phyloP scores from a whole-genome alignment of 2,888 invertebrate species.

The Sturmia bella region DNA sequence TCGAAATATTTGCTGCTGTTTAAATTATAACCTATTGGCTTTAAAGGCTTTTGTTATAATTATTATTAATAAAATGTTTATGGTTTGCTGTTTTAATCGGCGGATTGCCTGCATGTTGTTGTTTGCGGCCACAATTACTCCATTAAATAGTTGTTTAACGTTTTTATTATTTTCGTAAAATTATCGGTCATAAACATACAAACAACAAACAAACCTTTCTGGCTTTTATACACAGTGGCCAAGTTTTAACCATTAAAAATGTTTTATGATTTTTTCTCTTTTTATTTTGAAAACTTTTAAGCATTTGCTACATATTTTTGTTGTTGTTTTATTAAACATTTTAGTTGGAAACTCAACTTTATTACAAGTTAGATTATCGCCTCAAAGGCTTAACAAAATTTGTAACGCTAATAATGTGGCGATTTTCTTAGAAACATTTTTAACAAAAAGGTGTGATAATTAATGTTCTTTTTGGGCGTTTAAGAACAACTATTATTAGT shows the following conservation, averaged over 20 bases:
- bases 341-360: slow-evolving; percentile 60
- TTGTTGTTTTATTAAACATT: slow-evolving; percentile 6
- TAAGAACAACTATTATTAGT: slow-evolving; percentile 11
- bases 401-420: slow-evolving; percentile 51
- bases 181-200: slow-evolving; percentile 47
- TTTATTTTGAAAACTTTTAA: neutral
- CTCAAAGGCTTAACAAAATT: slow-evolving; percentile 56
- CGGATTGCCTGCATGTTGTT: slow-evolving; percentile 16
- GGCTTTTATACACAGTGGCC: slow-evolving; percentile 26
- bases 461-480: slow-evolving; percentile 58
- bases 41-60: slow-evolving; percentile 33
- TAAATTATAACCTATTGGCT: slow-evolving; percentile 18
- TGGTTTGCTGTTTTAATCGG: slow-evolving; percentile 16
- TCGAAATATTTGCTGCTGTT: slow-evolving; percentile 25
- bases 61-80: slow-evolving; percentile 38
- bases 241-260: slow-evolving; percentile 24
- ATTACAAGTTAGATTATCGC: slow-evolving; percentile 54
- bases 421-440: slow-evolving; percentile 19
- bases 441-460: slow-evolving; percentile 63
- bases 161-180: slow-evolving; percentile 53
- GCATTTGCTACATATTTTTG: slow-evolving; percentile 6
- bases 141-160: slow-evolving; percentile 67
- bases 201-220: slow-evolving; percentile 46
- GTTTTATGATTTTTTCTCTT: slow-evolving; percentile 21
- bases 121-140: slow-evolving; percentile 62